These are phyloP conservation scores for Spisula subtruncata DNA, from an alignment of 2,888 invertebrate genomes.

Conservation along the genomic window DNA sequence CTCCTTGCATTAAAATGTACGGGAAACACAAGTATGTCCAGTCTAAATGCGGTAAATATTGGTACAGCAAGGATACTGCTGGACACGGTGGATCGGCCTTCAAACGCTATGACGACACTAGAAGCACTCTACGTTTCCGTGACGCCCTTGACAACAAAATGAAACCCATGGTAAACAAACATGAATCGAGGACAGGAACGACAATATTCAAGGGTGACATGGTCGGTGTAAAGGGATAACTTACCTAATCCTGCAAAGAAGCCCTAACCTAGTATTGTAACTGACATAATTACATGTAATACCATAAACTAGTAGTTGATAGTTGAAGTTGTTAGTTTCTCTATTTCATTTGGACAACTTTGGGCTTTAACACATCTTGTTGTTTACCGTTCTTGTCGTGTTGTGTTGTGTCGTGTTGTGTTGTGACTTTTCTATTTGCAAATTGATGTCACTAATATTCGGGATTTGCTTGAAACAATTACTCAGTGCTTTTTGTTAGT, in stretches of 20 bases:
- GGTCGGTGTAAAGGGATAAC: background rate
- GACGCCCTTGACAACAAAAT: constrained; percentile 34
- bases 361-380: no score
- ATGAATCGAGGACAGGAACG: constrained; percentile 22
- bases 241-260: background rate
- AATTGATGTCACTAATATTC: no score
- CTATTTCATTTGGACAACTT: background rate
- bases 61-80: constrained; percentile 42
- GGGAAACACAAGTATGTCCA: constrained; percentile 12
- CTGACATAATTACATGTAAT: no score
- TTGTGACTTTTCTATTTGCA: no score
- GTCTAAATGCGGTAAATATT: constrained; percentile 40
- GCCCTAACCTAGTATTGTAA: background rate
- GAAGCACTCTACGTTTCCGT: background rate
- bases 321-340: background rate
- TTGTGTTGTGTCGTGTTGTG: no score
- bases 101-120: constrained; percentile 33
- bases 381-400: no score
- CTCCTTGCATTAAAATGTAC: constrained; percentile 17
- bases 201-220: constrained; percentile 23
- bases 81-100: constrained; percentile 35
- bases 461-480: no score
- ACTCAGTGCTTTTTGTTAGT: no score
- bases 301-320: background rate
- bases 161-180: constrained; percentile 28